Conservation (phyloP, 2,797 vertebrate genomes). For the Alcedo atthis region DNA sequence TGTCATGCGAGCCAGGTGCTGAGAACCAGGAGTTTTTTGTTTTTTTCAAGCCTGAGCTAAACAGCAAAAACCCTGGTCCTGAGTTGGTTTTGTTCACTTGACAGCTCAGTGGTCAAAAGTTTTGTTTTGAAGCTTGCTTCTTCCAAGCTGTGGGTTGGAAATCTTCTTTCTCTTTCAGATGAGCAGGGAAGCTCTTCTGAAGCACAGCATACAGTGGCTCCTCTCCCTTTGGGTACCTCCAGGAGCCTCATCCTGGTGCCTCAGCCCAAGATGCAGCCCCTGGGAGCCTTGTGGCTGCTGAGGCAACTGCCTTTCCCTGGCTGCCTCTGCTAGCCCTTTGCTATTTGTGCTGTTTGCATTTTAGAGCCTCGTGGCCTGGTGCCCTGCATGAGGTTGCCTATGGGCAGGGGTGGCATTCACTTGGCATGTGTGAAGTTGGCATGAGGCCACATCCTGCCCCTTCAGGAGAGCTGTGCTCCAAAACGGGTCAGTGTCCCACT, state of each 20-base stretch:
- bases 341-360: background rate
- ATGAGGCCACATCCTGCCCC: background rate
- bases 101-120: background rate
- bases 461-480: accelerated
- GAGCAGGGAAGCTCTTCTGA: background rate
- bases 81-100: accelerated
- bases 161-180: background rate
- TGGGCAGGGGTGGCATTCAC: background rate
- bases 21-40: background rate
- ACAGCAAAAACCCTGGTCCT: background rate
- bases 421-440: background rate
- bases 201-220: background rate
- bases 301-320: background rate
- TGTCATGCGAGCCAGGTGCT: constrained; percentile 52
- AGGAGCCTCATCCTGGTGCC: background rate
- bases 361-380: accelerated
- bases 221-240: background rate
- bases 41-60: background rate
- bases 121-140: background rate
- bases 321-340: background rate
- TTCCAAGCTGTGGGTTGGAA: background rate
- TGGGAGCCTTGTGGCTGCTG: background rate
- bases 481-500: background rate
- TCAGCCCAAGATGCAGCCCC: background rate
- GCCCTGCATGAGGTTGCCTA: accelerated